These are phyloP conservation scores for Novumbra hubbsi DNA, from an alignment of 2,797 vertebrate species.

Conservation along the genomic window DNA sequence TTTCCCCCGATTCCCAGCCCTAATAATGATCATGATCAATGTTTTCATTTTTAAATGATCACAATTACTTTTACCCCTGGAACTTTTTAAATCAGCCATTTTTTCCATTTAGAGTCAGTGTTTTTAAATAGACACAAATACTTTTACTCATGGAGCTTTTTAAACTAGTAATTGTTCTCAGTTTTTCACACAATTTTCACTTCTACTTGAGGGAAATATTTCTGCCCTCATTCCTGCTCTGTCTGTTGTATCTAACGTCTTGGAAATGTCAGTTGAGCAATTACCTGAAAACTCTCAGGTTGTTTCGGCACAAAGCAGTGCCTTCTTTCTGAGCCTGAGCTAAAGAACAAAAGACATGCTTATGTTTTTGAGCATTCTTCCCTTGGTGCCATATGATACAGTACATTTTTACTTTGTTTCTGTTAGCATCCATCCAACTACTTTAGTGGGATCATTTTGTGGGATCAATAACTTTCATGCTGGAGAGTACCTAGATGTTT, in stretches of 20 bases:
- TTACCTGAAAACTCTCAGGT: neutral
- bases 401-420: constrained; percentile 6
- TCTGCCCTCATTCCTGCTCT: no score
- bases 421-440: constrained; percentile 4
- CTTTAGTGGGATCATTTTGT: neutral
- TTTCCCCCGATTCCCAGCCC: no score
- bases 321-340: neutral
- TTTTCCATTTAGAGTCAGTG: no score
- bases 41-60: no score
- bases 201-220: no score
- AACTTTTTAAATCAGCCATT: no score
- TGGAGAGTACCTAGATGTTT: neutral
- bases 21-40: no score
- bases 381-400: constrained; percentile 7
- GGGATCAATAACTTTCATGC: neutral
- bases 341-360: neutral
- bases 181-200: no score
- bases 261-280: neutral
- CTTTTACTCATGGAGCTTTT: no score
- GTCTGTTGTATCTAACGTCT: neutral
- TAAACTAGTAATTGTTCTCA: no score
- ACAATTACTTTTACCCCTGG: no score
- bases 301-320: neutral
- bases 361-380: neutral
- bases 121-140: no score